Conservation (phyloP, 1,140 invertebrate genomes). For the Panagrolaimus sp. region DNA sequence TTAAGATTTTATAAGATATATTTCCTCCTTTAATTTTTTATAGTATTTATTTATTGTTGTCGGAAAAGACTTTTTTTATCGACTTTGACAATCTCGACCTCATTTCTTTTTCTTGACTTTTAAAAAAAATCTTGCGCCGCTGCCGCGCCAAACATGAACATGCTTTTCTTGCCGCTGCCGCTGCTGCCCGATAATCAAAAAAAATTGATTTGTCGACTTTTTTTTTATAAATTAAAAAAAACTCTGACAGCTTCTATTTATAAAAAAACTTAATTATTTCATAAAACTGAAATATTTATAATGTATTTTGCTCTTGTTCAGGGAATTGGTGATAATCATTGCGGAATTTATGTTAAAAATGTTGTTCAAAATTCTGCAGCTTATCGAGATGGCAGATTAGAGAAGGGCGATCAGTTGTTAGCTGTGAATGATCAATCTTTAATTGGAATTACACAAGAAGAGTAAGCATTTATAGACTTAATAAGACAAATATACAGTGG, state of each 20-base stretch:
- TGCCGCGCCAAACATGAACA: neutral
- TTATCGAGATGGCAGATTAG: constrained; percentile 75
- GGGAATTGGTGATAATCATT: constrained; percentile 45
- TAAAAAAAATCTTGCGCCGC: neutral
- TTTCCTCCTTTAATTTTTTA: too few relatives aligned
- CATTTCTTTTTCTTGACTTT: neutral
- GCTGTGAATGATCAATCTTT: constrained; percentile 94
- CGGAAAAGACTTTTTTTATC: neutral
- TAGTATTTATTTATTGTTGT: too few relatives aligned
- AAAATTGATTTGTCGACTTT: neutral
- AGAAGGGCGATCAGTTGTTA: constrained; percentile 91
- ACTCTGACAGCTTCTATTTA: neutral
- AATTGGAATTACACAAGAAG: constrained; percentile 91
- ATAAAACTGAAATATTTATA: neutral
- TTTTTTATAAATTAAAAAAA: neutral
- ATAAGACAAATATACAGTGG: constrained; percentile 20
- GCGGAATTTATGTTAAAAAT: constrained; percentile 59
- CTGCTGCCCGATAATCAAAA: neutral
- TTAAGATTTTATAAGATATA: too few relatives aligned
- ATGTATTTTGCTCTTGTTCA: constrained; percentile 30
- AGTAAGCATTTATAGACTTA: constrained; percentile 62
- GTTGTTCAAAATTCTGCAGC: constrained; percentile 60
- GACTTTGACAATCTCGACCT: constrained; percentile 15
- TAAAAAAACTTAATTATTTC: neutral
- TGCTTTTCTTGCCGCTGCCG: neutral